Evolutionary conservation across 2,797 vertebrate genomes (phyloP).

Genomic region (Alosa sapidissima): DNA sequence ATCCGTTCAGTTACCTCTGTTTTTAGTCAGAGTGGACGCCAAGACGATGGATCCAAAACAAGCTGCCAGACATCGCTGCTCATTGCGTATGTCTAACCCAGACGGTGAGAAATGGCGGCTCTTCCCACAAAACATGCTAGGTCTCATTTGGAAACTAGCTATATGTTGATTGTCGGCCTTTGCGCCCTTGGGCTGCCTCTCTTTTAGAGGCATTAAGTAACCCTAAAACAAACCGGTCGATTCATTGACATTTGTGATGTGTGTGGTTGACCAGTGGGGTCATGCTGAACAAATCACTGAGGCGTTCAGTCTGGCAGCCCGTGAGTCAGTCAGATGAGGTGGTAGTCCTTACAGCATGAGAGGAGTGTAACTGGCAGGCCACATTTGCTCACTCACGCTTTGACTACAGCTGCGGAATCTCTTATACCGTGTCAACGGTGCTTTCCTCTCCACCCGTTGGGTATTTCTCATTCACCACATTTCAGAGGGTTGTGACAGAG

Average conservation of each 20-base stretch:
- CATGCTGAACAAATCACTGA: not conserved
- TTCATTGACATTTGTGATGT: conserved; percentile 5
- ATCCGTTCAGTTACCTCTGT: not conserved
- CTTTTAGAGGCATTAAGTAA: not conserved
- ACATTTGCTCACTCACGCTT: not conserved
- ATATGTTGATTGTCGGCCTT: not conserved
- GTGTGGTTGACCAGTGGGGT: not conserved
- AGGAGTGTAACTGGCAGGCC: not conserved
- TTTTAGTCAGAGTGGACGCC: not conserved
- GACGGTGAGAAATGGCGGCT: not conserved
- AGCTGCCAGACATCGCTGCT: not conserved
- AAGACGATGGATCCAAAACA: not conserved
- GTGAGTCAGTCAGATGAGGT: not conserved
- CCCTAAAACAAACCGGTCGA: not conserved
- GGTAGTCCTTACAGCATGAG: not conserved
- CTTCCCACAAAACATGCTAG: not conserved
- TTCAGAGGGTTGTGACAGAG: conserved; percentile 6
- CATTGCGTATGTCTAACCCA: not conserved
- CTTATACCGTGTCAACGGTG: not conserved
- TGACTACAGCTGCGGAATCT: not conserved
- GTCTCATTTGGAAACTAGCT: not conserved
- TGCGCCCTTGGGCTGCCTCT: not conserved
- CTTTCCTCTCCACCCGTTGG: not conserved
- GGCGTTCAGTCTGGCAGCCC: not conserved
- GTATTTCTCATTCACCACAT: conserved; percentile 23